phyloP scores from a whole-genome alignment of 2,888 invertebrate species.

The Fissipunctia ypsillon region DNA sequence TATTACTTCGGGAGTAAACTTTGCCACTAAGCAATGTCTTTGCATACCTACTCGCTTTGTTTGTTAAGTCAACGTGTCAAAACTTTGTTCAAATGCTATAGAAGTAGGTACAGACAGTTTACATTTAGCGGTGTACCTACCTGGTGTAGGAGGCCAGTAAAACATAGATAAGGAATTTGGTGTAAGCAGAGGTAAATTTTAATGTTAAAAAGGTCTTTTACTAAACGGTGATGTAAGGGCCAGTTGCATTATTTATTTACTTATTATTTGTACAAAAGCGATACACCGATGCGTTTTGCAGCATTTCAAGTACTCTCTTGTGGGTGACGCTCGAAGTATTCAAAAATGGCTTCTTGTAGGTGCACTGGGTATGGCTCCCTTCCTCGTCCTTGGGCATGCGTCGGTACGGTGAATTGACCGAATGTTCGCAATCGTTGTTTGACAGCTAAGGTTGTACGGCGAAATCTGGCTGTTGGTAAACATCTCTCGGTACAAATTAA shows the following conservation, averaged over 20 bases:
- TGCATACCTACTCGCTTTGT: conserved; percentile 40
- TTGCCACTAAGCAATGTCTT: conserved; percentile 34
- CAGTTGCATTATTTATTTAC: background rate
- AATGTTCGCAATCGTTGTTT: too few relatives aligned
- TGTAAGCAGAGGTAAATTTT: background rate
- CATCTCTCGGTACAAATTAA: too few relatives aligned
- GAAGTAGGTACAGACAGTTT: conserved; percentile 16
- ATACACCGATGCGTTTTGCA: too few relatives aligned
- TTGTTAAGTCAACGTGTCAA: conserved; percentile 54
- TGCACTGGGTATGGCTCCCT: too few relatives aligned
- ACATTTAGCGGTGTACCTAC: conserved; percentile 1
- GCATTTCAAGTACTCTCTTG: too few relatives aligned
- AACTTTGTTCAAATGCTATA: conserved; percentile 50
- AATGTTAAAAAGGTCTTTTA: background rate
- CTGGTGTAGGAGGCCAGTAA: background rate
- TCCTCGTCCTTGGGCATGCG: too few relatives aligned
- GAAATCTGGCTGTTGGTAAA: too few relatives aligned
- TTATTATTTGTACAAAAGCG: too few relatives aligned
- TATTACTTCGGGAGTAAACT: conserved; percentile 46
- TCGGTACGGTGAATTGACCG: too few relatives aligned
- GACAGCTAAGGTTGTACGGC: too few relatives aligned
- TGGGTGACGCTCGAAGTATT: too few relatives aligned
- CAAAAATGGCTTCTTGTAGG: too few relatives aligned
- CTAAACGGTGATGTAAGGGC: background rate
- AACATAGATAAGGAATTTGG: background rate